phyloP scores from a whole-genome alignment of 2,888 invertebrate genomes.

The Caenorhabditis angaria region DNA sequence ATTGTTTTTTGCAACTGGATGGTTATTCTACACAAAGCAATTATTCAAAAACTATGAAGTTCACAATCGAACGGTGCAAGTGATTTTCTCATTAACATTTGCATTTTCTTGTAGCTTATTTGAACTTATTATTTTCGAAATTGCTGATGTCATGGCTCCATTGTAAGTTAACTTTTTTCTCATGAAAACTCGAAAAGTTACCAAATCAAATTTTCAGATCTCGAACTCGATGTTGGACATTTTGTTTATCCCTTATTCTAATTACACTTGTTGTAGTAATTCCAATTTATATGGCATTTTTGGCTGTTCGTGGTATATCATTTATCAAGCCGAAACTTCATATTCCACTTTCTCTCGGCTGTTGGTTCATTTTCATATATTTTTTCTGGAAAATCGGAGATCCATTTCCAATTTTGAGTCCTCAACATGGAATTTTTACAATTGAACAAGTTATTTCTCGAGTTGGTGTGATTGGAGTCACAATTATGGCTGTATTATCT shows the following conservation, averaged over 20 bases:
- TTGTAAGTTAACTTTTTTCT: slow-evolving; percentile 77
- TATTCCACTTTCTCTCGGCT: slow-evolving; percentile 82
- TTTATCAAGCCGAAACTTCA: slow-evolving; percentile 75
- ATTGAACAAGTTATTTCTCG: slow-evolving; percentile 88
- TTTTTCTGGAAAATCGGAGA: slow-evolving; percentile 99
- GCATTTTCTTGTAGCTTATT: slow-evolving; percentile 98
- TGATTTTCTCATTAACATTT: slow-evolving; percentile 94
- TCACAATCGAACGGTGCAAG: slow-evolving; percentile 80
- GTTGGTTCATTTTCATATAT: slow-evolving; percentile 91
- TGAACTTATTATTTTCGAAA: slow-evolving; percentile 98
- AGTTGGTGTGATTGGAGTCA: slow-evolving; percentile 97
- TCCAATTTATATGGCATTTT: slow-evolving; percentile 88
- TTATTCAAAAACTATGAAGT: slow-evolving; percentile 59
- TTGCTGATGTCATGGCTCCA: slow-evolving; percentile 88
- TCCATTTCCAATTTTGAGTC: slow-evolving; percentile 95
- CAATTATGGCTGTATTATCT: slow-evolving; percentile 96
- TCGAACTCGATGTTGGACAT: slow-evolving; percentile 92
- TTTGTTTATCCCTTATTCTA: slow-evolving; percentile 87
- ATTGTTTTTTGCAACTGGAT: slow-evolving; percentile 92
- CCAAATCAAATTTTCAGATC: slow-evolving; percentile 78
- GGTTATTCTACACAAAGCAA: slow-evolving; percentile 97
- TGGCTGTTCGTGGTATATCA: slow-evolving; percentile 12
- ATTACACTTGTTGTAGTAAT: slow-evolving; percentile 94
- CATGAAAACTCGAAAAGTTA: background rate
- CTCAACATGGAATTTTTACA: slow-evolving; percentile 90